Percentiles rank a stretch among this genome's conserved stretches.
phyloP scores from a whole-genome alignment of 2,797 vertebrate species.

The Falco peregrinus region DNA sequence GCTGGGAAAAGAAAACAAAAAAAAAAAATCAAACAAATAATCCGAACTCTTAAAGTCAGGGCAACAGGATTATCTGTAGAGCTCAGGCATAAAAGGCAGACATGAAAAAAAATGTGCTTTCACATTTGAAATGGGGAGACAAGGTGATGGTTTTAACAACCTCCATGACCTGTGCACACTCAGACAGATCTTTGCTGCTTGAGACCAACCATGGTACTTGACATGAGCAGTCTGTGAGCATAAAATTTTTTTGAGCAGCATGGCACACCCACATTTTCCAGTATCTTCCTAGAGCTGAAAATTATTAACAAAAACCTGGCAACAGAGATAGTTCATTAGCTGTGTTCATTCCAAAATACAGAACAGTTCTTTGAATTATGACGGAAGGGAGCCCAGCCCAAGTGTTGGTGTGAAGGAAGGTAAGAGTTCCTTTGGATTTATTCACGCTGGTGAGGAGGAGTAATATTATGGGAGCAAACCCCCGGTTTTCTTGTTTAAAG shows the following conservation, averaged over 20 bases:
- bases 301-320: conserved; percentile 4
- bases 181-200: background rate
- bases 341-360: background rate
- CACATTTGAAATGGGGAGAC: background rate
- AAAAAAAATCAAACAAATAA: background rate
- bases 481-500: background rate
- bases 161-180: background rate
- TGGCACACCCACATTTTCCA: background rate
- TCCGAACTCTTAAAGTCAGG: background rate
- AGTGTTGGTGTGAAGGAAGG: background rate
- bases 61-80: background rate
- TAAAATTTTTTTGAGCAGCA: background rate
- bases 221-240: background rate
- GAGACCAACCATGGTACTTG: background rate
- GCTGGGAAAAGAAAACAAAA: background rate
- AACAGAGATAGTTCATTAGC: background rate
- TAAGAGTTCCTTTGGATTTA: background rate
- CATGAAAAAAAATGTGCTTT: background rate
- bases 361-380: background rate
- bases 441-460: background rate
- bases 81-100: background rate
- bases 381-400: background rate
- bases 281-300: background rate
- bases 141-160: background rate
- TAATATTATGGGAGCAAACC: background rate